A percentile compares a stretch with the other conserved stretches of the same genome.
These are phyloP conservation scores for Rhimphoctona megacephalus DNA, from an alignment of 2,888 invertebrate genomes.

Conservation along the genomic window DNA sequence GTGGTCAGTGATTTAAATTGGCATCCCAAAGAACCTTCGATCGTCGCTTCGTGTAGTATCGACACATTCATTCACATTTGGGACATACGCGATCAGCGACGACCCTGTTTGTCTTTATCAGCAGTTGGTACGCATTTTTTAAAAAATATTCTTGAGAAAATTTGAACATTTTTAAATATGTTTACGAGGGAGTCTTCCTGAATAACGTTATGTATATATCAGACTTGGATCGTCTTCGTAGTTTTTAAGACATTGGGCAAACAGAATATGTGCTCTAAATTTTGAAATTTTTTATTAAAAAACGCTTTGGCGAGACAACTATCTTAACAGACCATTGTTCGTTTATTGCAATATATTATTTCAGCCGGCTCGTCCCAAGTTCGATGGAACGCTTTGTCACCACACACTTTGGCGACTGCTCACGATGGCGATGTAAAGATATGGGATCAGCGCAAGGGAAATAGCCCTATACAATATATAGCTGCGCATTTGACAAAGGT, in stretches of 20 bases:
- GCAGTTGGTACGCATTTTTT: slow-evolving; percentile 90
- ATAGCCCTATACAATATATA: slow-evolving; percentile 95
- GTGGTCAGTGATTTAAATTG: slow-evolving; percentile 97
- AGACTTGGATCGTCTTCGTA: not conserved
- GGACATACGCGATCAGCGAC: slow-evolving; percentile 95
- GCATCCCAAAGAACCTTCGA: slow-evolving; percentile 92
- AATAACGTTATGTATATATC: not conserved
- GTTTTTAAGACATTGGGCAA: not conserved
- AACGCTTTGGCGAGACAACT: not conserved
- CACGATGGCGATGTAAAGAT: slow-evolving; percentile 98
- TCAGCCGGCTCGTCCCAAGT: slow-evolving; percentile 96
- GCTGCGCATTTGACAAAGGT: slow-evolving; percentile 93
- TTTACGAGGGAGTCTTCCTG: not conserved
- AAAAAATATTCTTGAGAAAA: not conserved
- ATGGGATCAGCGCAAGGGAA: slow-evolving; percentile 97
- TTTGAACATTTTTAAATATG: not conserved
- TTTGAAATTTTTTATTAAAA: not conserved
- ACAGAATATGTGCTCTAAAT: not conserved
- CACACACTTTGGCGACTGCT: slow-evolving; percentile 95
- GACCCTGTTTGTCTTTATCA: slow-evolving; percentile 93
- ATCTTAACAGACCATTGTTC: not conserved
- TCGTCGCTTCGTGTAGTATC: slow-evolving; percentile 95
- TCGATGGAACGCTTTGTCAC: slow-evolving; percentile 95
- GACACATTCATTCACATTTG: slow-evolving; percentile 97
- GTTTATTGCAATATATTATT: slow-evolving; percentile 65